Conservation (phyloP, 2,888 invertebrate genomes). For the Sicus ferrugineus region DNA sequence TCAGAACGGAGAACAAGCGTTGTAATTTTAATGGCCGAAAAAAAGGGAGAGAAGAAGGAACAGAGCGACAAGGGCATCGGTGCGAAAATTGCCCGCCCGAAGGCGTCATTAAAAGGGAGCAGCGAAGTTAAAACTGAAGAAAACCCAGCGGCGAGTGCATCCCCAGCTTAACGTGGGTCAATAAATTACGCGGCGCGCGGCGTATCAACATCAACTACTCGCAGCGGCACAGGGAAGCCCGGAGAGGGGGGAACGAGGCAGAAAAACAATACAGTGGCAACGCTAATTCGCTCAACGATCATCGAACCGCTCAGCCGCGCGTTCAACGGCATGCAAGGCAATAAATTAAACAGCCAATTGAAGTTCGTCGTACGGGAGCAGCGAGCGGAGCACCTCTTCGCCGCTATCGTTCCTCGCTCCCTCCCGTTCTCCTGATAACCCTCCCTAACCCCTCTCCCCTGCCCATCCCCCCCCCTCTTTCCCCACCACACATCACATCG, state of each 20-base stretch:
- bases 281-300: neutral
- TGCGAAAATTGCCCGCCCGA: neutral
- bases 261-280: neutral
- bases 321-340: neutral
- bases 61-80: neutral
- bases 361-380: too few relatives aligned
- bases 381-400: neutral
- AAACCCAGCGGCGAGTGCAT: too few relatives aligned
- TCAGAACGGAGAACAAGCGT: neutral
- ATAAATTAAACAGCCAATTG: neutral
- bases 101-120: neutral
- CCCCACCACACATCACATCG: too few relatives aligned
- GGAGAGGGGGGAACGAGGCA: neutral
- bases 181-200: too few relatives aligned
- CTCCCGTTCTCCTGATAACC: neutral
- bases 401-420: neutral
- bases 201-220: neutral
- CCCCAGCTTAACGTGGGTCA: too few relatives aligned
- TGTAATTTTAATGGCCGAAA: neutral
- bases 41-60: neutral
- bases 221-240: neutral
- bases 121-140: neutral
- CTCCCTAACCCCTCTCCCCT: neutral
- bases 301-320: neutral
- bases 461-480: too few relatives aligned